phyloP scores from a whole-genome alignment of 2,113 vertebrate species.

The Hippolais icterina region DNA sequence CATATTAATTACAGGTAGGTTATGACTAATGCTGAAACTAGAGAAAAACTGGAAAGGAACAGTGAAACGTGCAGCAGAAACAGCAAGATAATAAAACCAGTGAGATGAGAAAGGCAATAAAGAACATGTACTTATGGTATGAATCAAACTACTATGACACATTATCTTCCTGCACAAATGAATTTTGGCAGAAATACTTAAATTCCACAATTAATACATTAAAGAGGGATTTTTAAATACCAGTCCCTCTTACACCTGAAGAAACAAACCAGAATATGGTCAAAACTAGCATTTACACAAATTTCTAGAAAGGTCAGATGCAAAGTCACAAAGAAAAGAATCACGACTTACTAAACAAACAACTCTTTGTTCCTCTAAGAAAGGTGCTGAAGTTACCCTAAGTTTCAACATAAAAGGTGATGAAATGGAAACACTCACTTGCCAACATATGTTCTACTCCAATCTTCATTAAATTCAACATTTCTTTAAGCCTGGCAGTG shows the following conservation, averaged over 20 bases:
- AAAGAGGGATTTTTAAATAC: not conserved
- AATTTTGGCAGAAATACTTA: not conserved
- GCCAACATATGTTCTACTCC: not conserved
- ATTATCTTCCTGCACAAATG: not conserved
- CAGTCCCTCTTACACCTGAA: not conserved
- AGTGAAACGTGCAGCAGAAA: not conserved
- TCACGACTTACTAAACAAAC: not conserved
- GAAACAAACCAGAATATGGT: not conserved
- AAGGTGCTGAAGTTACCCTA: not conserved
- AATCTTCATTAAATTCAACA: not conserved
- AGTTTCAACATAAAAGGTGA: not conserved
- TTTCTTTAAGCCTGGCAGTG: not conserved
- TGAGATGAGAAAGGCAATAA: not conserved
- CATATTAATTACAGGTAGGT: not conserved
- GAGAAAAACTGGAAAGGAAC: not conserved
- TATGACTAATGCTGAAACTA: not conserved
- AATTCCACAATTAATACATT: not conserved
- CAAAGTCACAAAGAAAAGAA: not conserved
- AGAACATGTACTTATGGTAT: not conserved
- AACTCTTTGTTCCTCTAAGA: not conserved
- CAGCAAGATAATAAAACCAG: not conserved
- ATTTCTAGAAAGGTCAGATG: not conserved
- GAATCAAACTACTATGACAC: not conserved
- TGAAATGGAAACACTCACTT: not conserved
- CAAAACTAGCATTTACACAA: not conserved